A percentile compares a stretch with the other conserved stretches of the same genome.
Conservation (phyloP, 2,888 invertebrate genomes). For the Eristalinus aeneus region DNA sequence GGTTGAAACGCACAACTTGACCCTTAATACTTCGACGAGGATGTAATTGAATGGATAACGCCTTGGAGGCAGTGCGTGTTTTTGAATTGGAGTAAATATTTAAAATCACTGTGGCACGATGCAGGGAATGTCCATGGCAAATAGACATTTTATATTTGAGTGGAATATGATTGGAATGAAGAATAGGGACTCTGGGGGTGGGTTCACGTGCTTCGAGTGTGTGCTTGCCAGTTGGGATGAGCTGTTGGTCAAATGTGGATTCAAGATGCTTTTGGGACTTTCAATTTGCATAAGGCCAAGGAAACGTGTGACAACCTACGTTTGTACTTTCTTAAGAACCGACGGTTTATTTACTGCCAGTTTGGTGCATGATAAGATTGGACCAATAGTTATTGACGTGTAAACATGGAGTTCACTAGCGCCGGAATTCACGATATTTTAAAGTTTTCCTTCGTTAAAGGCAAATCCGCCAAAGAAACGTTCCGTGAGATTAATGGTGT, state of each 20-base stretch:
- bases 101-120: not conserved
- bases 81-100: slow-evolving; percentile 5
- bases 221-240: not conserved
- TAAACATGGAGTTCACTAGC: too few relatives aligned
- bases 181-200: not conserved
- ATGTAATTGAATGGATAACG: slow-evolving; percentile 24
- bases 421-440: too few relatives aligned
- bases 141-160: not conserved
- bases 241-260: not conserved
- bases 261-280: not conserved
- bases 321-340: too few relatives aligned
- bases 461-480: too few relatives aligned
- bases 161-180: slow-evolving; percentile 13
- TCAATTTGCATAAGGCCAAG: not conserved
- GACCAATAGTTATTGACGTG: too few relatives aligned
- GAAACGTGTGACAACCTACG: not conserved
- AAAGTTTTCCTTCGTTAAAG: too few relatives aligned
- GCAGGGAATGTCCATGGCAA: not conserved
- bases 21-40: not conserved
- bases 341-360: too few relatives aligned
- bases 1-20: slow-evolving; percentile 7
- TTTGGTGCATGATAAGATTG: too few relatives aligned
- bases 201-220: not conserved
- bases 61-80: not conserved
- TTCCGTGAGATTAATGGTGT: too few relatives aligned